phyloP scores from a whole-genome alignment of 2,888 invertebrate genomes.

The Platycnemis pennipes region DNA sequence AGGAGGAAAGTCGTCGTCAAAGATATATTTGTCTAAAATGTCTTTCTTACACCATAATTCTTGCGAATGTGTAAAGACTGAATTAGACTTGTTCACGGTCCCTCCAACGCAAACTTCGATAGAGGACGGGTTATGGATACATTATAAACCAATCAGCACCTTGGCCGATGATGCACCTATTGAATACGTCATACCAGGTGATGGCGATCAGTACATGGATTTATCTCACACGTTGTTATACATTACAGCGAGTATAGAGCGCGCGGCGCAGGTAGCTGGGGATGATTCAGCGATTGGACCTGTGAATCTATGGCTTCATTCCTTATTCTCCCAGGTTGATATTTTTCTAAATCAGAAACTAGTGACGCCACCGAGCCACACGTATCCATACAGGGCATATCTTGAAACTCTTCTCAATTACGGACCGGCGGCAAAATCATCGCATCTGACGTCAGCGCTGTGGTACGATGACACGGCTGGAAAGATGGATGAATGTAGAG shows the following conservation, averaged over 20 bases:
- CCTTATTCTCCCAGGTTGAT: too few relatives aligned
- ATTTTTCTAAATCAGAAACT: too few relatives aligned
- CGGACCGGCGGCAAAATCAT: slow-evolving; percentile 70
- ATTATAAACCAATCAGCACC: too few relatives aligned
- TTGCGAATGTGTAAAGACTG: slow-evolving; percentile 38
- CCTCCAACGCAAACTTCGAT: slow-evolving; percentile 59
- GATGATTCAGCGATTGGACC: background rate
- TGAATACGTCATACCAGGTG: background rate
- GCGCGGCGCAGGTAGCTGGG: background rate
- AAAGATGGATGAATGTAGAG: too few relatives aligned
- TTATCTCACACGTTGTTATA: background rate
- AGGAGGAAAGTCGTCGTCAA: too few relatives aligned
- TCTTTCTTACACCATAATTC: slow-evolving; percentile 18
- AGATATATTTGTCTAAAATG: too few relatives aligned
- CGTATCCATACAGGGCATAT: background rate
- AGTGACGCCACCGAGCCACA: too few relatives aligned
- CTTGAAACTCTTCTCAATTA: background rate
- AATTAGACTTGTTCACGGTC: slow-evolving; percentile 34
- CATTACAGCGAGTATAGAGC: background rate
- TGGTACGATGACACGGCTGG: slow-evolving; percentile 71
- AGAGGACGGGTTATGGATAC: too few relatives aligned
- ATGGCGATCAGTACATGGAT: background rate
- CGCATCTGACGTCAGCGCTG: slow-evolving; percentile 71
- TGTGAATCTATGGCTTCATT: too few relatives aligned
- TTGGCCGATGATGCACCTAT: background rate